A percentile compares a stretch with the other conserved stretches of the same genome.
phyloP scores from a whole-genome alignment of 1,140 invertebrate genomes.

The fruit fly (Drosophila melanogaster) region Release_6_plus_ISO1_MT NT_033777.3:4219001-4219500 shows the following conservation, averaged over 20 bases:
- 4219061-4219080: conserved; percentile 24
- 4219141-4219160: conserved; percentile 57
- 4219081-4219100: conserved; percentile 37
- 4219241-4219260: conserved; percentile 62
- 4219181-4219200: conserved; percentile 32
- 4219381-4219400: conserved; percentile 48
- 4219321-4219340: conserved; percentile 34
- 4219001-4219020: neutral
- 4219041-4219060: neutral
- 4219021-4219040: neutral
- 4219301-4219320: conserved; percentile 41
- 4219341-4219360: conserved; percentile 38
- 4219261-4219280: conserved; percentile 43
- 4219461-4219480: conserved; percentile 45
- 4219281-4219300: conserved; percentile 44
- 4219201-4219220: conserved; percentile 58
- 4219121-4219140: conserved; percentile 57
- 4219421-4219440: conserved; percentile 55
- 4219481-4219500: conserved; percentile 2
- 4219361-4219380: conserved; percentile 27
- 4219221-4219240: conserved; percentile 46
- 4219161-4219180: conserved; percentile 57
- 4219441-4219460: conserved; percentile 52
- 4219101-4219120: conserved; percentile 60
- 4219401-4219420: conserved; percentile 63